Base-by-base conservation (phyloP, 2,888 invertebrate species). In the Lampropteryx suffumata region DNA sequence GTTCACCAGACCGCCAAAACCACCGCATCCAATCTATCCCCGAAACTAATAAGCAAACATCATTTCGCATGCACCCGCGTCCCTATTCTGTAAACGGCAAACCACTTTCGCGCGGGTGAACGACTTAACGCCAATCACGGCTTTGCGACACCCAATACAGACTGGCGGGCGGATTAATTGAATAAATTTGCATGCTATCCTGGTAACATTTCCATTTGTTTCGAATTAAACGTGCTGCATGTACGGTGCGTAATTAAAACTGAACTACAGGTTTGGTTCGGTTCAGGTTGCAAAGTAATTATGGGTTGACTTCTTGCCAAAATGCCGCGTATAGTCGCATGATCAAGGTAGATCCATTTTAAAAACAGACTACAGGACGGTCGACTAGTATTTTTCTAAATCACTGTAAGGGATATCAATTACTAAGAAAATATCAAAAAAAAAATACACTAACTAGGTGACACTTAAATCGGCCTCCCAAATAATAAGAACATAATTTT, bases 111-210 rank as follows among this genome's bases (percentile, higher is more conserved):
- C 66, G 64, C 75, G 75, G 76, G 68, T 71, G 75, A 72, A 66
- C 80, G 83, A 85, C 82, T 85, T 84, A 76, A 81, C 84, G 84
- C 79, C 87, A 86, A 87, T 88, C 87, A 85, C 80, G 72, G 81
- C 79, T 76, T 72, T 74, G 80, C 82, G 80, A 83, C 86, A 83
- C 82, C 84, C 84, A 81, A 82, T 83, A 85, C 84, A 81, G 81
- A 67, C 81, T 70, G 81, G 73, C 76, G 72, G 79, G 69, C 56
- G 77, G 80, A 87, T 90, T 88, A 87, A 89, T 88, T 87, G 88
- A 89, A 89, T 89, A 88, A 84, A 89, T 89, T 88, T 88, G 84
- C 88, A 89, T 88, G 71, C 73, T 74, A 84, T 83, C 71, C 68
- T 52, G 69, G 72, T 71, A 69, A 85, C 85, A 87, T 85, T 83